phyloP scores from a whole-genome alignment of 92 coral and sea anemone species.

The Phenganax stokvisi region DNA sequence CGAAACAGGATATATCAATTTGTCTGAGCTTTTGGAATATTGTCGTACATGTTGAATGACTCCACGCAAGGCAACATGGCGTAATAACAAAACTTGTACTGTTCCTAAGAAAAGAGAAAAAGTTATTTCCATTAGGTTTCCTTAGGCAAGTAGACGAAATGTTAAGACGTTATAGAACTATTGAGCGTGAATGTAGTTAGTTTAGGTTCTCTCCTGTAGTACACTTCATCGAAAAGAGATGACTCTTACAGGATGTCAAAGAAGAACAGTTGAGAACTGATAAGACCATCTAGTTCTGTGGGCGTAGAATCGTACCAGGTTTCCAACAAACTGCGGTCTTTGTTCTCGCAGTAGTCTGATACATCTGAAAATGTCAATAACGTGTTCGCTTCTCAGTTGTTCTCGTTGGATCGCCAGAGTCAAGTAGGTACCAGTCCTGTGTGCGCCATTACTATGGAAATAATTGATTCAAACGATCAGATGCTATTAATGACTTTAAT shows the following conservation, averaged over 20 bases:
- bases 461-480: not conserved
- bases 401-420: constrained; percentile 35
- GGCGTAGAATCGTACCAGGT: not conserved
- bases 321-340: constrained; percentile 33
- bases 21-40: not conserved
- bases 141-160: too few relatives aligned
- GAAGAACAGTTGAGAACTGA: not conserved
- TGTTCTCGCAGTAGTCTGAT: constrained; percentile 26
- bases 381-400: constrained; percentile 15
- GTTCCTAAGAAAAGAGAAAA: not conserved
- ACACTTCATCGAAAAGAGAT: not conserved
- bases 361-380: constrained; percentile 29
- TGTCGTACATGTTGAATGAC: constrained; percentile 4
- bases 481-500: not conserved
- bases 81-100: constrained; percentile 4
- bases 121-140: not conserved
- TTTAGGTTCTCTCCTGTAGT: too few relatives aligned
- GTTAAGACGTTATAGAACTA: too few relatives aligned
- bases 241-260: too few relatives aligned
- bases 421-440: constrained; percentile 63
- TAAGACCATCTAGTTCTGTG: too few relatives aligned
- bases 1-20: not conserved
- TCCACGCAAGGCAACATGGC: not conserved
- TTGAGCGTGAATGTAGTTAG: too few relatives aligned
- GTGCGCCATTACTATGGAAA: constrained; percentile 56